Evolutionary conservation across 2,888 invertebrate genomes (phyloP), one percentile per base, ranked within the genome.

Genomic region (Meteorus colon): DNA sequence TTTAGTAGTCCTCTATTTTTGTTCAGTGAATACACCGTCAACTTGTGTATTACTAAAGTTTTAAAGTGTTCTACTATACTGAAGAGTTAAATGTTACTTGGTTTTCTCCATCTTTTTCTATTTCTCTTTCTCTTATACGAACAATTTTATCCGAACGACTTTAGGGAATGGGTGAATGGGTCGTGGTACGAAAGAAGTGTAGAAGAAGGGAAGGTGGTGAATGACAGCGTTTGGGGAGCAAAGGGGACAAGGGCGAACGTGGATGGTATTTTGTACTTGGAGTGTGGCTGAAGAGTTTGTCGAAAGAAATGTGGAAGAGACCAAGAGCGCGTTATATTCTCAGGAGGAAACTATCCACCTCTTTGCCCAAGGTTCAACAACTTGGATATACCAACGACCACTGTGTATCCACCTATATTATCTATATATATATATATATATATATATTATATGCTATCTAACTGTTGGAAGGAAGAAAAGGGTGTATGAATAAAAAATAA

Each of bases 41-140:
- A 65, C 41, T 65, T 65, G 65, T 55, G 55, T 65, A 65, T 65
- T 65, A 37, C 65, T n/a, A 65, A 65, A 65, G 31, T 65, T 65
- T 41, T 55, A 55, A 55, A 55, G 55, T 55, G 55, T 55, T 55
- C 55, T 55, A 55, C 55, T 19, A 24, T 19, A 24, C 5, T 19
- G 8, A 0, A 55, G 55, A 55, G 24, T 55, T 55, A 55, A 55
- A 55, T 55, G 55, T 55, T 55, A 55, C 48, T 48, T 48, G 48
- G 48, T 48, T 16, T 55, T n/a, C 19, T 55, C 55, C n/a, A 19
- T 19, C 2, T 55, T 19, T 2, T 55, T 19, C n/a, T 19, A 24
- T 55, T 55, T 55, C 19, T 55, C 2, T 55, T 55, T 55, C 55
- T 55, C n/a, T 5, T 6, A n/a, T 19, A 2, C n/a, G n/a, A n/a